Conservation (phyloP, 2,888 invertebrate species). For the Automeris io region DNA sequence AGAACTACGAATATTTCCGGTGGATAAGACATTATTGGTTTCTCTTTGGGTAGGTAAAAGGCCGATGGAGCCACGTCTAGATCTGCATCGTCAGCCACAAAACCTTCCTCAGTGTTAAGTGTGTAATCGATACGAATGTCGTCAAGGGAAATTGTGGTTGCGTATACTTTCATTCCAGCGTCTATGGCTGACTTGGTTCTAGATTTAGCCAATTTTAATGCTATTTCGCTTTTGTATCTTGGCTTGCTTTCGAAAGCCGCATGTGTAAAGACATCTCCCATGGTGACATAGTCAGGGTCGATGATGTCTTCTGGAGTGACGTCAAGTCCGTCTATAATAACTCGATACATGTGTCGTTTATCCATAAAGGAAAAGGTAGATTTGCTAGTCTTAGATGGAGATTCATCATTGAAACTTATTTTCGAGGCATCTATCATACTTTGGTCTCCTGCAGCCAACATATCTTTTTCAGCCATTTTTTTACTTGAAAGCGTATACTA, state of each 20-base stretch:
- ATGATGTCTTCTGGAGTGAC: conserved; percentile 53
- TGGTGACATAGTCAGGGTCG: conserved; percentile 38
- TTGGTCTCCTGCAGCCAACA: not conserved
- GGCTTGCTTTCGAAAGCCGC: conserved; percentile 50
- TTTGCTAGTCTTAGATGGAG: conserved; percentile 25
- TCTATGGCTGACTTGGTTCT: conserved; percentile 30
- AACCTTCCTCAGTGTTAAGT: conserved; percentile 55
- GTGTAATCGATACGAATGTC: conserved; percentile 71
- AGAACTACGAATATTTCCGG: conserved; percentile 79
- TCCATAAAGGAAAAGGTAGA: conserved; percentile 38
- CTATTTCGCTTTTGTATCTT: conserved; percentile 36
- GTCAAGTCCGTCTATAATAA: conserved; percentile 38
- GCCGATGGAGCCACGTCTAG: conserved; percentile 58
- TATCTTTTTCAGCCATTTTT: conserved; percentile 2
- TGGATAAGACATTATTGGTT: conserved; percentile 58
- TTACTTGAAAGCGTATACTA: no score
- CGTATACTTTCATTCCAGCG: conserved; percentile 55
- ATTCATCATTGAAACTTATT: conserved; percentile 22
- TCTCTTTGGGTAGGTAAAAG: conserved; percentile 50
- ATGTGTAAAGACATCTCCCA: conserved; percentile 49
- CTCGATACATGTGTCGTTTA: conserved; percentile 37
- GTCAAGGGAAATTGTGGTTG: conserved; percentile 70
- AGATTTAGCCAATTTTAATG: conserved; percentile 29
- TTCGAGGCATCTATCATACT: conserved; percentile 9
- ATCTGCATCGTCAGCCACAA: conserved; percentile 29